Evolutionary conservation across 2,797 vertebrate genomes (phyloP), one percentile per base, ranked within the genome.

Genomic region (Chelmon rostratus): DNA sequence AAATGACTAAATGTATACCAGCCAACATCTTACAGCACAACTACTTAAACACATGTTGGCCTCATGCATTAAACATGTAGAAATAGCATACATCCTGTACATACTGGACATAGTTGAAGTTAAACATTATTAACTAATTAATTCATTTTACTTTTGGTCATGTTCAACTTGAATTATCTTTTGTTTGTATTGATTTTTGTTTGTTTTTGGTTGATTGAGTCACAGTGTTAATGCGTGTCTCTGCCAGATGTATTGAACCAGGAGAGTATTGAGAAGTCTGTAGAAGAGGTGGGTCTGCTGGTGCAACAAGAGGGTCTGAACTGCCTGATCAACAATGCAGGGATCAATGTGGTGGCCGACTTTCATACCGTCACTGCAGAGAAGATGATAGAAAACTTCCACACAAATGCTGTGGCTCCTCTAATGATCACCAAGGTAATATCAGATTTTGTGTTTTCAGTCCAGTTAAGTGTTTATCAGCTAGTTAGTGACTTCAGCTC

Each of bases 241-340:
- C 23, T 6, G 1, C 12, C 79, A 97, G 96, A 97, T 50, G 94
- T 95, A 10, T 77, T 95, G 54, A 94, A 90, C 62, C 94, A 96
- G 80, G 91, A 86, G 69, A 96, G 95, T 86, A 96, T 96, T 63
- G 92, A 95, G 75, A 90, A 79, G 67, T 94, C 87, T n/a, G 93
- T 86, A 0, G 84, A 94, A 37, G 93, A 95, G 59, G 95, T 96
- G 77, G 90, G 89, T 21, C 79, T 74, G 50, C 89, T 97, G 2
- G 85, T 96, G 18, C 91, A 93, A 31, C 93, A 93, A 18, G 91
- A 96, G 40, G 96, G 95, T 1, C 90, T 96, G 47, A 96, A 93
- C 91, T 96, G 94, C 76, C 93, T 96, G 25, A 96, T 96, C 71
- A 97, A 97, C 93, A 97, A 96, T 0, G 96, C 95, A 0, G 96